Conservation (phyloP, 2,797 vertebrate genomes). For the Mallotus villosus region DNA sequence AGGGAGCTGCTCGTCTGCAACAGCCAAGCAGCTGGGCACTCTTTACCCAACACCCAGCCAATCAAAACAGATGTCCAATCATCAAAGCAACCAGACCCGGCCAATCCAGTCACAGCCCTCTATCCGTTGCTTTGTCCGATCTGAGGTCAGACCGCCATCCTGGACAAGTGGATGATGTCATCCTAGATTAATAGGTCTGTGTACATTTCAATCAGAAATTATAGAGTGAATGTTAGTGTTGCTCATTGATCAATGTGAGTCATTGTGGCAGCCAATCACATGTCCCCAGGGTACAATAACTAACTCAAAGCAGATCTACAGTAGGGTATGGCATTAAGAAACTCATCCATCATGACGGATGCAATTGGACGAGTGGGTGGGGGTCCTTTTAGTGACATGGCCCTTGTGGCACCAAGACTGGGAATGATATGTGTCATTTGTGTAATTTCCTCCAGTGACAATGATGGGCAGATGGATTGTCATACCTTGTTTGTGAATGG, state of each 20-base stretch:
- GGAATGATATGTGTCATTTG: not conserved
- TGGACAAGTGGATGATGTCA: conserved; percentile 47
- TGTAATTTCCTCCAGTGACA: not conserved
- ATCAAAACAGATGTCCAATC: not conserved
- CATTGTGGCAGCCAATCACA: conserved; percentile 17
- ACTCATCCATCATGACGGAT: not conserved
- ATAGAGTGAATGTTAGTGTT: conserved; percentile 38
- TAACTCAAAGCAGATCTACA: too few relatives aligned
- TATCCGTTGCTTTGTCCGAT: not conserved
- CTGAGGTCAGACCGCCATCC: not conserved
- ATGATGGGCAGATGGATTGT: conserved; percentile 70
- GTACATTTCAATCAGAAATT: conserved; percentile 54
- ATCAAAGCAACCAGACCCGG: not conserved
- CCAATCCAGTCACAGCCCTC: not conserved
- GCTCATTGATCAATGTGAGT: conserved; percentile 55
- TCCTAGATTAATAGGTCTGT: conserved; percentile 56
- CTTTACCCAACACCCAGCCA: conserved; percentile 41
- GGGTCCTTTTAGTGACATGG: not conserved
- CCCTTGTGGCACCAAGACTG: too few relatives aligned
- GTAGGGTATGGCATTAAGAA: not conserved
- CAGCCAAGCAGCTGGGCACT: conserved; percentile 50
- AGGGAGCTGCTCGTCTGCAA: not conserved
- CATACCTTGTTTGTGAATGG: conserved; percentile 96
- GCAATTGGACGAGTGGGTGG: not conserved
- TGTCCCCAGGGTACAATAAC: conserved; percentile 21